Percentiles rank a stretch among this genome's conserved stretches.
Evolutionary conservation across 35 echinoderm and acorn worm genomes (phyloP).

Genomic region (Lytechinus pictus): DNA sequence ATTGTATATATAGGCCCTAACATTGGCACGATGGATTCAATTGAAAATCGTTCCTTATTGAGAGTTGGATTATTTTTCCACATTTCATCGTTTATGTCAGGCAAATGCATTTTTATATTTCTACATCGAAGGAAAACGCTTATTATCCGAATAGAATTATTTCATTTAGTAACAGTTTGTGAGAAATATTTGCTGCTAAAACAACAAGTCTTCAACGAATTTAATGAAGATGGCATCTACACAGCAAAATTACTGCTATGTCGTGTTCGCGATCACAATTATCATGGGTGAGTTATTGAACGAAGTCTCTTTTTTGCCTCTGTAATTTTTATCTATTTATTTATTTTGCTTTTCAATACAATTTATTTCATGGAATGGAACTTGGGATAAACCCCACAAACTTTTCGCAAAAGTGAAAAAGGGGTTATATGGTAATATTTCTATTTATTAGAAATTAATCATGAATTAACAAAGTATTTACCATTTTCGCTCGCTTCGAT

Average conservation of each 20-base stretch:
- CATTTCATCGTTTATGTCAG: not conserved
- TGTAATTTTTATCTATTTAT: too few relatives aligned
- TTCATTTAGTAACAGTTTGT: not conserved
- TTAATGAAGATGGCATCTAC: not conserved
- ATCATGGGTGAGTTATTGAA: not conserved
- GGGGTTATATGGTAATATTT: too few relatives aligned
- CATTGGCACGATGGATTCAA: not conserved
- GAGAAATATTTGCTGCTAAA: not conserved
- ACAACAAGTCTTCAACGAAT: not conserved
- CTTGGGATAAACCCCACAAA: too few relatives aligned
- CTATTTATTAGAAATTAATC: too few relatives aligned
- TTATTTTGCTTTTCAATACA: too few relatives aligned
- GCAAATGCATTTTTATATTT: not conserved
- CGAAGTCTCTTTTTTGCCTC: too few relatives aligned
- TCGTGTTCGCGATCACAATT: not conserved
- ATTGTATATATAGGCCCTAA: not conserved
- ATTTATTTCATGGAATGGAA: too few relatives aligned
- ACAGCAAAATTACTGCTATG: not conserved
- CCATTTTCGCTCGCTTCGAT: too few relatives aligned
- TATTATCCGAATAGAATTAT: not conserved
- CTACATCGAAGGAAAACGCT: not conserved
- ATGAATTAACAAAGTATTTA: too few relatives aligned
- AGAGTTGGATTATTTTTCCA: not conserved
- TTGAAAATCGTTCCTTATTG: not conserved
- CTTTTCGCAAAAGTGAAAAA: too few relatives aligned